Conservation (phyloP, 2,113 vertebrate species). For the Myiopsitta monachus region DNA sequence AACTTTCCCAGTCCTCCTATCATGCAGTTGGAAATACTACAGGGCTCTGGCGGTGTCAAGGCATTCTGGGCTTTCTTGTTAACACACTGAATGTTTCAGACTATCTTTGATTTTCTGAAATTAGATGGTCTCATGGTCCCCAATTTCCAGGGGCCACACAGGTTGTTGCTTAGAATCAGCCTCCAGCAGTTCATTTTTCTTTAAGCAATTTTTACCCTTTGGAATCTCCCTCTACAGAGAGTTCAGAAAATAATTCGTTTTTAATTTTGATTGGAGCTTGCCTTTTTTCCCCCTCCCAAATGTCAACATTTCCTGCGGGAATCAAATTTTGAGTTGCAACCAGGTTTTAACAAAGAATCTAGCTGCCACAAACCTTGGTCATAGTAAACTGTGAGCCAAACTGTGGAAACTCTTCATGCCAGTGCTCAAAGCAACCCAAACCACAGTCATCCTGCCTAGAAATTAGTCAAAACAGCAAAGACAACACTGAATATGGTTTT, state of each 20-base stretch:
- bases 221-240: not conserved
- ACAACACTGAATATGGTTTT: conserved; percentile 43
- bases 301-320: conserved; percentile 21
- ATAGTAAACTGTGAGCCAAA: not conserved
- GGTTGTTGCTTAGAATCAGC: not conserved
- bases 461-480: conserved; percentile 62
- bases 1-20: not conserved
- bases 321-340: not conserved
- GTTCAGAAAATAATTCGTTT: not conserved
- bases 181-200: not conserved
- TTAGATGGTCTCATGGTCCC: conserved; percentile 32
- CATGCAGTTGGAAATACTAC: not conserved
- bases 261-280: not conserved
- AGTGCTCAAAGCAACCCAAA: conserved; percentile 49
- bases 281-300: not conserved
- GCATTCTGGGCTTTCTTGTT: not conserved
- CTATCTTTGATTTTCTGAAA: conserved; percentile 23
- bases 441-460: conserved; percentile 63
- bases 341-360: not conserved
- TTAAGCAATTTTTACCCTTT: not conserved
- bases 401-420: conserved; percentile 43
- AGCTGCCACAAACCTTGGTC: conserved; percentile 11
- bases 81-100: not conserved
- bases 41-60: not conserved
- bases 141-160: conserved; percentile 37